A percentile compares a stretch with the other conserved stretches of the same genome.
phyloP scores from a whole-genome alignment of 2,113 vertebrate genomes.

The Eolophus roseicapilla region DNA sequence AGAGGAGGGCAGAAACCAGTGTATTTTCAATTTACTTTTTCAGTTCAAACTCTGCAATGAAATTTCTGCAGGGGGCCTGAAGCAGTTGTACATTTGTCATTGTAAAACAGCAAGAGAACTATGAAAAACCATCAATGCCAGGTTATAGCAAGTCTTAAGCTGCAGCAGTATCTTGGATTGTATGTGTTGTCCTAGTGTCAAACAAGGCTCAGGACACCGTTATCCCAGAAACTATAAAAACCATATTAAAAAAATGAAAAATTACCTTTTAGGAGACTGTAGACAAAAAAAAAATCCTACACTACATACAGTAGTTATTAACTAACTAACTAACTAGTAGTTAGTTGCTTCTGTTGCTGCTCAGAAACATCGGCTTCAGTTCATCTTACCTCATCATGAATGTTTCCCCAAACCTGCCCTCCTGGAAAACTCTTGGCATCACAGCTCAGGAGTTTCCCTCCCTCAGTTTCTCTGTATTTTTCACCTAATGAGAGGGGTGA shows the following conservation, averaged over 20 bases:
- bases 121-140: neutral
- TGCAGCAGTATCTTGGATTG: neutral
- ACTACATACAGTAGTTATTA: accelerated
- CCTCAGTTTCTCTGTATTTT: neutral
- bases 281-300: neutral
- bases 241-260: neutral
- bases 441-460: neutral
- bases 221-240: neutral
- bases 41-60: neutral
- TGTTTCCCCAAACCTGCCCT: neutral
- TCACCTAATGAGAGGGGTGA: neutral
- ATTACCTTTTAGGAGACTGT: neutral
- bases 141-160: neutral
- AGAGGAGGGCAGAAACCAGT: neutral
- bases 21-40: neutral
- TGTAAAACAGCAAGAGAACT: neutral
- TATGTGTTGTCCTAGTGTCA: neutral
- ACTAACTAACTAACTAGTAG: neutral
- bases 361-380: neutral
- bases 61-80: neutral
- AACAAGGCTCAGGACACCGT: neutral
- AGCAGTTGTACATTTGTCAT: neutral
- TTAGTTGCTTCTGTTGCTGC: neutral
- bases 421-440: neutral
- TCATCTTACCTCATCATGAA: neutral